phyloP scores from a whole-genome alignment of 23 tunicate genomes.

The Ciona savignyi region DNA sequence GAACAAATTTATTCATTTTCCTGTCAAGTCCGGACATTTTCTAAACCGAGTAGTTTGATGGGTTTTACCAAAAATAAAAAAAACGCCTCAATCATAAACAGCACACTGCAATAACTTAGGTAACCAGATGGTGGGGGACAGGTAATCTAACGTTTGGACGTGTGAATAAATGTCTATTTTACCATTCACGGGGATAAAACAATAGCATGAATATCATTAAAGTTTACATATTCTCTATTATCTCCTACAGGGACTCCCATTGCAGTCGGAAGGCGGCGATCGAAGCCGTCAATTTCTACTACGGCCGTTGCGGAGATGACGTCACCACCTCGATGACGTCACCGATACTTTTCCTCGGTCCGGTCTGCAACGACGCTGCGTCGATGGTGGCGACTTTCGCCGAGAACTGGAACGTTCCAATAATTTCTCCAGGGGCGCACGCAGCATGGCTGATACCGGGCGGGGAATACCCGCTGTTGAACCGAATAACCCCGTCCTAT shows the following conservation, averaged over 20 bases:
- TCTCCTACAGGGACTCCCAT: constrained; percentile 46
- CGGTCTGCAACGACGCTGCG: constrained; percentile 69
- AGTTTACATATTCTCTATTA: too few relatives aligned
- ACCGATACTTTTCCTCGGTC: constrained; percentile 62
- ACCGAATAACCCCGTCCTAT: constrained; percentile 45
- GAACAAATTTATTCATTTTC: too few relatives aligned
- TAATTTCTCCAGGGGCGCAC: constrained; percentile 60
- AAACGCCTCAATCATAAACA: too few relatives aligned
- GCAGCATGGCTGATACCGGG: constrained; percentile 34
- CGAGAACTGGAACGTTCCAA: constrained; percentile 64
- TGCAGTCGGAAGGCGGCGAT: constrained; percentile 45
- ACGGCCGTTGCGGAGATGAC: constrained; percentile 13
- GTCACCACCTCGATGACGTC: constrained; percentile 18
- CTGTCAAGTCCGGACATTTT: too few relatives aligned
- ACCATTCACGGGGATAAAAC: too few relatives aligned
- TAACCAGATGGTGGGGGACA: too few relatives aligned
- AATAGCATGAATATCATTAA: too few relatives aligned
- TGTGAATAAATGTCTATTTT: too few relatives aligned
- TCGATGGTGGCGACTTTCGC: constrained; percentile 53
- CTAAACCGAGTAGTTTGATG: too few relatives aligned
- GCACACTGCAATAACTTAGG: too few relatives aligned
- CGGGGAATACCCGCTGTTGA: constrained; percentile 37
- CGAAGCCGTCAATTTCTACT: constrained; percentile 38
- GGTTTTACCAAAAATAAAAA: too few relatives aligned
- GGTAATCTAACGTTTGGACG: too few relatives aligned